Percentiles rank a stretch among this genome's conserved stretches.
phyloP scores from a whole-genome alignment of 2,888 invertebrate species.

The Stratiomys singularior region DNA sequence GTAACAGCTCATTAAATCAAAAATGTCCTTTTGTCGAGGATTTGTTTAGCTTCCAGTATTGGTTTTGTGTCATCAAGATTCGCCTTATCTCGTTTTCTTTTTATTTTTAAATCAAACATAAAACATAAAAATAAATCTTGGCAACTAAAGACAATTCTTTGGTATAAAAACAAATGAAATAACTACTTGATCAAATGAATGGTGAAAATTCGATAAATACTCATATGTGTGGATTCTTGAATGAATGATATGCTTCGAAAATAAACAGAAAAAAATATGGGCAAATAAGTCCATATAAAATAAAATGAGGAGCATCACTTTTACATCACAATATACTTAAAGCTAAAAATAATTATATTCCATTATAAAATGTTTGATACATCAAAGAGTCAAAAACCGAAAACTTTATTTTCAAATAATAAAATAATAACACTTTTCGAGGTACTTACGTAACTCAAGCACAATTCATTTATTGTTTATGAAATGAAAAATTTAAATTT shows the following conservation, averaged over 20 bases:
- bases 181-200: not conserved
- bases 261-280: not conserved
- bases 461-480: too few relatives aligned
- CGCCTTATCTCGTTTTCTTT: too few relatives aligned
- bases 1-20: too few relatives aligned
- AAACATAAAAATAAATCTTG: too few relatives aligned
- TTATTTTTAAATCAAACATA: too few relatives aligned
- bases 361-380: not conserved
- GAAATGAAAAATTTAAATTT: too few relatives aligned
- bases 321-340: conserved; percentile 6
- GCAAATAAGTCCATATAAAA: conserved; percentile 5
- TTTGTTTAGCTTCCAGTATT: too few relatives aligned
- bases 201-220: not conserved
- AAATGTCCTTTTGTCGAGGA: too few relatives aligned
- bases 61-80: too few relatives aligned
- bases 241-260: conserved; percentile 8
- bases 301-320: conserved; percentile 15
- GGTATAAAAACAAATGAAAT: conserved; percentile 2
- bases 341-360: not conserved
- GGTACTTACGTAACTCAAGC: too few relatives aligned
- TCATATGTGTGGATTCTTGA: not conserved
- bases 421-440: not conserved
- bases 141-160: too few relatives aligned
- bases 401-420: not conserved
- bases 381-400: not conserved